phyloP scores from a whole-genome alignment of 2,797 vertebrate genomes.

The Gymnodraco acuticeps region DNA sequence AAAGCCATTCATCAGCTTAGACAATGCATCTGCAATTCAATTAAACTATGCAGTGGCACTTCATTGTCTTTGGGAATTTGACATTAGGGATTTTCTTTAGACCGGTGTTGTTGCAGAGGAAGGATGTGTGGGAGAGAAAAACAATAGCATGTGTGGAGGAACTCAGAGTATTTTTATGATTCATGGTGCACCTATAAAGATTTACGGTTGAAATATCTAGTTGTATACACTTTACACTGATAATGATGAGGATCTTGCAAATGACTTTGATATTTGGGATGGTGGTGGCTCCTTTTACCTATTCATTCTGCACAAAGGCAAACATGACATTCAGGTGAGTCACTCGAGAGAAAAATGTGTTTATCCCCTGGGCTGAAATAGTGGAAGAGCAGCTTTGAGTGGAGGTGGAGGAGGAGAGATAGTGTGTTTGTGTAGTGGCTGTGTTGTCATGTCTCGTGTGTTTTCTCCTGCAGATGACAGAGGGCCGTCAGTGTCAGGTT shows the following conservation, averaged over 20 bases:
- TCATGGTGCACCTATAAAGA: conserved; percentile 16
- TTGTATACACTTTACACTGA: background rate
- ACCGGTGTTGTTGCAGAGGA: conserved; percentile 33
- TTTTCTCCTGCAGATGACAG: conserved; percentile 90
- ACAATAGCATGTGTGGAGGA: conserved; percentile 32
- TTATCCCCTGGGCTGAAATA: conserved; percentile 11
- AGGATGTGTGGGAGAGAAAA: conserved; percentile 35
- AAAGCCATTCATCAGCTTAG: conserved; percentile 34
- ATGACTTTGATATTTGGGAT: conserved; percentile 32
- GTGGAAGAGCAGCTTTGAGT: background rate
- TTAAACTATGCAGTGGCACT: conserved; percentile 47
- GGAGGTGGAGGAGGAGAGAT: conserved; percentile 9
- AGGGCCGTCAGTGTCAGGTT: conserved; percentile 95
- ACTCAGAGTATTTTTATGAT: conserved; percentile 7
- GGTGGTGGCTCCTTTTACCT: conserved; percentile 34
- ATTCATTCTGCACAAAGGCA: conserved; percentile 54
- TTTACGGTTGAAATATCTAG: conserved; percentile 11
- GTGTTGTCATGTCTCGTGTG: conserved; percentile 18
- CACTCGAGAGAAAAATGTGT: conserved; percentile 10
- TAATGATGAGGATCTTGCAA: background rate
- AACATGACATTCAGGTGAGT: conserved; percentile 39
- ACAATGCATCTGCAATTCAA: conserved; percentile 62
- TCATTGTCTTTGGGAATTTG: conserved; percentile 45
- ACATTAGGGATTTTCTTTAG: conserved; percentile 32
- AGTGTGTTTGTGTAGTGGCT: background rate